A percentile compares a stretch with the other conserved stretches of the same genome.
Evolutionary conservation across 1,140 invertebrate species (phyloP).

Genomic region (Drosophila chauvacae): DNA sequence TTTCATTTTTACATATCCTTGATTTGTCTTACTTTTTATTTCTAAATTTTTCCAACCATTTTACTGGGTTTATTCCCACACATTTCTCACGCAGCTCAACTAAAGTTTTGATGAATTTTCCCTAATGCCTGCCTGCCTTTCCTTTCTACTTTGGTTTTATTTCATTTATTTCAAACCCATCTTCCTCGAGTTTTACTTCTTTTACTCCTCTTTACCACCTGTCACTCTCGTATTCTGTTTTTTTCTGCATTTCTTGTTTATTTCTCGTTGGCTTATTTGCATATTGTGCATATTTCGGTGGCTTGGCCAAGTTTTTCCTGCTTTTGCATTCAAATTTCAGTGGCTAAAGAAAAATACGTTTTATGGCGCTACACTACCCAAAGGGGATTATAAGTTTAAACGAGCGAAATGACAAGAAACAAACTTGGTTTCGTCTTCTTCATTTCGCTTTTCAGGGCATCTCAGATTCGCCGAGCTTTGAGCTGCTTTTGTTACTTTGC

Average conservation of each 20-base stretch:
- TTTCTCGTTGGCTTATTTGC: slow-evolving; percentile 58
- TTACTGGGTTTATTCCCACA: slow-evolving; percentile 27
- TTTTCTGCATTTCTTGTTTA: slow-evolving; percentile 49
- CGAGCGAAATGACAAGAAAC: slow-evolving; percentile 18
- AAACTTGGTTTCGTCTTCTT: slow-evolving; percentile 13
- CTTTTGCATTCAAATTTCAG: slow-evolving; percentile 63
- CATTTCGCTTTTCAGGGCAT: slow-evolving; percentile 36
- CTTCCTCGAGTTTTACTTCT: slow-evolving; percentile 3
- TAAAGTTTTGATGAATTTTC: slow-evolving; percentile 65
- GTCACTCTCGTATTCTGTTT: slow-evolving; percentile 47
- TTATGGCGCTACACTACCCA: slow-evolving; percentile 15
- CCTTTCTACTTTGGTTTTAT: slow-evolving; percentile 51
- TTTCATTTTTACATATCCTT: not conserved
- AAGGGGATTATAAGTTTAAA: slow-evolving; percentile 22
- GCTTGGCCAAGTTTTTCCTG: slow-evolving; percentile 63
- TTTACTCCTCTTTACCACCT: slow-evolving; percentile 29
- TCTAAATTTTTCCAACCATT: not conserved
- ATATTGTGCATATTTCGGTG: slow-evolving; percentile 68
- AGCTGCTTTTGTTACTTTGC: slow-evolving; percentile 23
- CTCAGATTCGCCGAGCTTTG: slow-evolving; percentile 11
- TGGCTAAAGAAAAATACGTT: slow-evolving; percentile 22
- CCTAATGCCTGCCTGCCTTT: slow-evolving; percentile 1
- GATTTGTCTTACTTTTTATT: slow-evolving; percentile 7
- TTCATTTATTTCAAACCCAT: slow-evolving; percentile 39
- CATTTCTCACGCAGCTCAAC: slow-evolving; percentile 53